Evolutionary conservation across 1,140 invertebrate species (phyloP), one percentile per base, ranked within the genome.

Genomic region (Hycleus cichorii): DNA sequence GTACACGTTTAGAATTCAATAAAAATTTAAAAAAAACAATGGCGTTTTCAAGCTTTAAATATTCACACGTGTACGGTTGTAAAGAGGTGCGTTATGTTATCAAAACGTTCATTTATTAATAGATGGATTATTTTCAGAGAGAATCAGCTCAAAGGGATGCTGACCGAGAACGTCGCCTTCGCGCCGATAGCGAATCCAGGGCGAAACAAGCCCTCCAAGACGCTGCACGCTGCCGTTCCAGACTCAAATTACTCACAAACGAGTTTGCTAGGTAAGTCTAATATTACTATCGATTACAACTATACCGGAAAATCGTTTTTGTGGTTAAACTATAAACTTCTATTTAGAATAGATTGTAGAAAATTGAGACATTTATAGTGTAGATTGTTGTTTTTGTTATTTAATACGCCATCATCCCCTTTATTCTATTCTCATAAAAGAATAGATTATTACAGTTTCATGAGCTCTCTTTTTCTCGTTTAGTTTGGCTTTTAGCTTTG

Each of bases 121-220:
- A 32, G 32, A 2, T 32, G 32, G 32, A 32, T 32, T 32, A 32
- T 60, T 80, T 80, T 3, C 75, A 82, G 80, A 78, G 78, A 66
- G 80, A 82, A 75, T 74, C 77, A 67, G 74, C 78, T 51, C 79
- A 81, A 71, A 78, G 79, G 73, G 80, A 81, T 81, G 79, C 80
- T 70, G 80, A 81, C 71, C 75, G 80, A 56, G 80, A 82, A 70
- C 72, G 80, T 42, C 72, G 79, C 64, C 74, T 79, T 65, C 77
- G 79, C 65, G 71, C 79, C 70, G 79, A 81, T 65, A 78, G 79
- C 64, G 80, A 81, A 68, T 72, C 76, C 61, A 74, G 78, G 42
- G 71, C 78, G 50, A 78, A 78, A 58, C 77, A 79, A 59, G 78
- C 77, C 55, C 71, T 76, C 59, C 75, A 77, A 58, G 80, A 81